Conservation (phyloP, 2,797 vertebrate species). For the Propithecus deckenii region DNA sequence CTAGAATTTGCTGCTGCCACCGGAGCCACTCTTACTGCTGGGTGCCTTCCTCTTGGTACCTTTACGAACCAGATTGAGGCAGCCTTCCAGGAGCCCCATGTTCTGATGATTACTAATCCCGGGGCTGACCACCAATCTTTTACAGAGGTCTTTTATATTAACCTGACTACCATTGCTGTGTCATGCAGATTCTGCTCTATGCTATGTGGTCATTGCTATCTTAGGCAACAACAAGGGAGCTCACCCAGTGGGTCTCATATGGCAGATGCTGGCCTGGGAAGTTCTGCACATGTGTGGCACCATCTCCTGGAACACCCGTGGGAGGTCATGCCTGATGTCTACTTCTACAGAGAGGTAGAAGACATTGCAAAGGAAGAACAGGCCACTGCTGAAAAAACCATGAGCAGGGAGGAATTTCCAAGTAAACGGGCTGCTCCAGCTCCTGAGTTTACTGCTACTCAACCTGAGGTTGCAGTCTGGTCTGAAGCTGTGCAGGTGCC, state of each 20-base stretch:
- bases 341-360: neutral
- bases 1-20: neutral
- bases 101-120: neutral
- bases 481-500: too few species aligned
- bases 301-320: neutral
- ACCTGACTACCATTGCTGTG: neutral
- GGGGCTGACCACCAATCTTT: neutral
- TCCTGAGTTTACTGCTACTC: neutral
- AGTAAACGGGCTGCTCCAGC: neutral
- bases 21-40: neutral
- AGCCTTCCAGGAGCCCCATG: neutral
- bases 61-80: neutral
- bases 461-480: rapidly evolving
- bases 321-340: neutral
- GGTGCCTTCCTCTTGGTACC: neutral
- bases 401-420: neutral
- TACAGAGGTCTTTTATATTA: neutral
- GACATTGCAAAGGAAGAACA: neutral
- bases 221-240: neutral
- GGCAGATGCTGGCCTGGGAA: neutral
- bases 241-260: neutral
- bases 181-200: neutral
- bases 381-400: neutral
- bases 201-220: neutral
- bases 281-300: neutral